Percentiles rank a stretch among this genome's conserved stretches.
phyloP scores from a whole-genome alignment of 1,140 invertebrate genomes.

The Aphidius gifuensis region DNA sequence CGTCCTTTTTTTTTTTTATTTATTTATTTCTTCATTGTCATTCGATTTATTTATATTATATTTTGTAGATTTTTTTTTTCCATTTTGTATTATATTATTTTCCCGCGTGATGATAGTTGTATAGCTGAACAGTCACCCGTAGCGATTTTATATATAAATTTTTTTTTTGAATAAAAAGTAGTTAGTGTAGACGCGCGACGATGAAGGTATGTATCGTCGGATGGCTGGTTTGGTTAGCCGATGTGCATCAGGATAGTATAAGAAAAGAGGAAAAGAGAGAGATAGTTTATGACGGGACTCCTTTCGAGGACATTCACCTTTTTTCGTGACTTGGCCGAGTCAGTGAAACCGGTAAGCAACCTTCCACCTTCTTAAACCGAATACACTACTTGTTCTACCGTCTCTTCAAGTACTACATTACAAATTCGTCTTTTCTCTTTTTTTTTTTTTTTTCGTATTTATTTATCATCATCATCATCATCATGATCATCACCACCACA shows the following conservation, averaged over 20 bases:
- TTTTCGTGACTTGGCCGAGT: conserved; percentile 49
- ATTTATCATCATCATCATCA: too few species aligned
- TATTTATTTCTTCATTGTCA: background rate
- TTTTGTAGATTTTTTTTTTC: too few species aligned
- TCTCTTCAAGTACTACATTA: background rate
- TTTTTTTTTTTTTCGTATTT: too few species aligned
- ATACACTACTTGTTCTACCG: too few species aligned
- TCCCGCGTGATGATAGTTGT: background rate
- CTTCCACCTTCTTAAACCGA: conserved; percentile 20
- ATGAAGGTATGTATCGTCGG: conserved; percentile 15
- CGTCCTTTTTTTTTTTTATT: background rate
- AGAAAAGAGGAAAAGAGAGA: background rate
- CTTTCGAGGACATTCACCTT: conserved; percentile 53
- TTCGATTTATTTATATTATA: background rate
- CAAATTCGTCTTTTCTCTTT: background rate
- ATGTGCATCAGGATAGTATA: conserved; percentile 16
- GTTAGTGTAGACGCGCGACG: background rate
- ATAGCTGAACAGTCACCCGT: too few species aligned
- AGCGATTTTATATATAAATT: too few species aligned
- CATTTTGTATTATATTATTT: background rate
- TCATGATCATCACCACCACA: too few species aligned
- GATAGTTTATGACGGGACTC: conserved; percentile 38
- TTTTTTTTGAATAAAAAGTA: background rate
- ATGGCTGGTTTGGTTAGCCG: conserved; percentile 5
- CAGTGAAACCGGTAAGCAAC: conserved; percentile 34